Conservation (phyloP, 1,140 invertebrate species). For the Linepithema humile region DNA sequence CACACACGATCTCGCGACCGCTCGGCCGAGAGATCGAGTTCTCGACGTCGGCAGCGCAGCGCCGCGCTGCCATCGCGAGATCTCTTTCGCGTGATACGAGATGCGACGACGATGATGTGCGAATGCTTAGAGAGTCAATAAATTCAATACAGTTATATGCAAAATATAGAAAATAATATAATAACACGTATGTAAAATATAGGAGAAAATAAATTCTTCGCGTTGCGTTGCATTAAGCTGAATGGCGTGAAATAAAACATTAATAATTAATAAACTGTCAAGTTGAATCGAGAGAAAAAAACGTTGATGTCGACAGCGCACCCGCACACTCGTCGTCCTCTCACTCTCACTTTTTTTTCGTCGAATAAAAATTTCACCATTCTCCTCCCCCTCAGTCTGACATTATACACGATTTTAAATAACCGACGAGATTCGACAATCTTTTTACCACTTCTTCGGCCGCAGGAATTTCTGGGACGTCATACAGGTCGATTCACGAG, state of each 20-base stretch:
- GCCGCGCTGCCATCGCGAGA: slow-evolving; percentile 8
- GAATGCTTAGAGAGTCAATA: background rate
- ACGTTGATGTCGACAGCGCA: background rate
- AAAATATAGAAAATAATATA: background rate
- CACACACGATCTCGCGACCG: slow-evolving; percentile 13
- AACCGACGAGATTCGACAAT: background rate
- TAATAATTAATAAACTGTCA: background rate
- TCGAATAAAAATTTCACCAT: slow-evolving; percentile 35
- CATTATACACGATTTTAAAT: background rate
- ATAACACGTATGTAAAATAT: background rate
- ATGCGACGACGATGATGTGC: background rate
- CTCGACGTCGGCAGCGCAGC: background rate
- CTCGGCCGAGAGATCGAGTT: slow-evolving; percentile 37
- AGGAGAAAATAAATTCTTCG: background rate
- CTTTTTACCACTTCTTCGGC: background rate
- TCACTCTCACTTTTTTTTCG: slow-evolving; percentile 51
- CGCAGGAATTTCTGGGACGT: background rate
- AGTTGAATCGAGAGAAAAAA: slow-evolving; percentile 11
- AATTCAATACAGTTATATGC: background rate
- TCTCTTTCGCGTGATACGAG: slow-evolving; percentile 11
- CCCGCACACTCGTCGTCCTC: slow-evolving; percentile 8
- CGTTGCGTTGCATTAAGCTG: background rate
- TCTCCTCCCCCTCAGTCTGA: background rate
- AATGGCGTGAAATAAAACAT: background rate
- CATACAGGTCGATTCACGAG: background rate